Percentiles rank a stretch among this genome's conserved stretches.
These are phyloP conservation scores for Drosophila silvestris DNA, from an alignment of 2,888 invertebrate genomes.

Conservation along the genomic window DNA sequence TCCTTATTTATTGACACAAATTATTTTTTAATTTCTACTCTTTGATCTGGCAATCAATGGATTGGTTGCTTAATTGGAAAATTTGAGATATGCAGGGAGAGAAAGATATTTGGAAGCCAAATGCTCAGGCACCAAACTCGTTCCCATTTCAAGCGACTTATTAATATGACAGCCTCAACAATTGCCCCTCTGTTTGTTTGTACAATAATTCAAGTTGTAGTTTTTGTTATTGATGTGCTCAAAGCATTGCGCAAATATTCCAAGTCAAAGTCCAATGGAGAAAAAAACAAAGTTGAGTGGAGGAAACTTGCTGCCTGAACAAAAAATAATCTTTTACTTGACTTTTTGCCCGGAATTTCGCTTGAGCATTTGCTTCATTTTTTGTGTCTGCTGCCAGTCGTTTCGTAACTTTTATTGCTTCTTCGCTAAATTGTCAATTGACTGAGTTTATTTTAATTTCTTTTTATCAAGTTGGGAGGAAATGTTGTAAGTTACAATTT, in stretches of 20 bases:
- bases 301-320: conserved; percentile 10
- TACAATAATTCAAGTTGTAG: conserved; percentile 23
- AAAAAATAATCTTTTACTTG: conserved; percentile 42
- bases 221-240: conserved; percentile 7
- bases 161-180: conserved; percentile 49
- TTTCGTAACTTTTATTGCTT: conserved; percentile 53
- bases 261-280: conserved; percentile 61
- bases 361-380: conserved; percentile 16
- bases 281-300: conserved; percentile 20
- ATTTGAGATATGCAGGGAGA: neutral
- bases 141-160: conserved; percentile 47
- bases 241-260: conserved; percentile 54
- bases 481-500: conserved; percentile 16
- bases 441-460: conserved; percentile 22
- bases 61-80: neutral
- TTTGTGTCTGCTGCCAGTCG: conserved; percentile 31
- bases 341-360: conserved; percentile 53
- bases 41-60: neutral
- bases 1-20: neutral
- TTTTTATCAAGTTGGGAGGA: conserved; percentile 26
- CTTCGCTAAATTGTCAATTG: conserved; percentile 65
- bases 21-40: neutral
- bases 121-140: neutral
- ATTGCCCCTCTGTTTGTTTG: conserved; percentile 21
- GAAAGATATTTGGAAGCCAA: neutral